Base-by-base conservation (phyloP, 2,113 vertebrate genomes). In the Epinephelus moara region DNA sequence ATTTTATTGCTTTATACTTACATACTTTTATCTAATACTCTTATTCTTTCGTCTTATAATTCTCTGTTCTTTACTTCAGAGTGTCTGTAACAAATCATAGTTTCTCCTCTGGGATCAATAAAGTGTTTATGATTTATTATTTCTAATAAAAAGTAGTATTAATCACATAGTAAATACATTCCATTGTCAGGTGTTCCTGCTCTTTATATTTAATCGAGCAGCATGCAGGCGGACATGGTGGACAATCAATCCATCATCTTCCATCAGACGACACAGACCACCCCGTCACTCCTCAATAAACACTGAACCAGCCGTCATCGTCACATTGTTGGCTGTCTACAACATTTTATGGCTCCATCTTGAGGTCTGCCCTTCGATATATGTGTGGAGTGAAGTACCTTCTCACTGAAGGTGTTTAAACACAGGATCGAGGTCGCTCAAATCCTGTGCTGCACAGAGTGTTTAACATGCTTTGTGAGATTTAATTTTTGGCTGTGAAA, bases 231-330 rank as follows among this genome's bases (percentile, higher is more conserved):
- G 49, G 60, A 64, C 25, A 2, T 6, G 69, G 40, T 4, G 19
- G 40, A 23, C 27, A n/a, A 69, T 69, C 60, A 33, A n/a, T 78
- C 77, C 59, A 33, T 50, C 50, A 19, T 76, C 47, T 27, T 47
- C 14, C 59, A 18, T 52, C 53, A 18, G 68, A 78, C 25, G 53
- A 60, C 70, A 19, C 13, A 49, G n/a, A 53, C 61, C 4, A 18
- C 77, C 6, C 33, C 76, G 27, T 84, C 42, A 11, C 30, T 79
- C 53, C 71, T 69, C 70, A 21, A 40, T 87, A 62, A 79, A 71
- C 73, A 57, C 75, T 72, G 52, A 23, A 78, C 72, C 76, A 37
- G 40, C 49, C 25, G 2, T 49, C 40, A 30, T 50, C 55, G 42
- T 71, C 23, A 13, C 63, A 45, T 69, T 21, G 10, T 10, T 15